phyloP scores from a whole-genome alignment of 2,888 invertebrate genomes.

The Psylliodes chrysocephalus region DNA sequence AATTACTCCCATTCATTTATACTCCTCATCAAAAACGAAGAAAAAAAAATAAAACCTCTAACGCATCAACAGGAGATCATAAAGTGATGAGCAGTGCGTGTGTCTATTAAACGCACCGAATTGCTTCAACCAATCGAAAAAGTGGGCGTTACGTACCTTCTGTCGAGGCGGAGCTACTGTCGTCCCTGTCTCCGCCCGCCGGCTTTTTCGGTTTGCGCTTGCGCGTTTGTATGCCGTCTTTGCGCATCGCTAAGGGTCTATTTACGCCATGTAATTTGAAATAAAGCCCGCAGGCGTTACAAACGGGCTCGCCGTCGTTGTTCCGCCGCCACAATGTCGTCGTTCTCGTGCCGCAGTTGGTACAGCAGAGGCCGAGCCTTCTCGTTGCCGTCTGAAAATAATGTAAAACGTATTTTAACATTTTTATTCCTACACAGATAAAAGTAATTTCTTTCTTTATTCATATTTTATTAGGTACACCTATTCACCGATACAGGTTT shows the following conservation, averaged over 20 bases:
- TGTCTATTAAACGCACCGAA: constrained; percentile 11
- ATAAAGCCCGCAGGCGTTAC: constrained; percentile 97
- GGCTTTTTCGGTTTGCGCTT: constrained; percentile 93
- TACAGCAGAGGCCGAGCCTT: constrained; percentile 90
- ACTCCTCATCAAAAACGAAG: constrained; percentile 7
- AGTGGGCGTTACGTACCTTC: constrained; percentile 58
- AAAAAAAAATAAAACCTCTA: constrained; percentile 50
- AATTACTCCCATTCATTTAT: background rate
- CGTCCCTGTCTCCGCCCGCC: constrained; percentile 63
- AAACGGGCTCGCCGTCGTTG: constrained; percentile 97
- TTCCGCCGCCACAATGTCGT: constrained; percentile 98
- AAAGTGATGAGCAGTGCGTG: constrained; percentile 41
- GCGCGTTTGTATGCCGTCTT: constrained; percentile 95
- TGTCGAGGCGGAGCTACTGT: constrained; percentile 58
- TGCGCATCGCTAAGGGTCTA: constrained; percentile 93
- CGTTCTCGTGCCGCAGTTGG: constrained; percentile 96
- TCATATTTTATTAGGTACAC: no score
- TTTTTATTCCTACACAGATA: background rate
- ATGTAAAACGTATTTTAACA: constrained; percentile 54
- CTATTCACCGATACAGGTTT: no score
- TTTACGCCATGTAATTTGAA: constrained; percentile 95
- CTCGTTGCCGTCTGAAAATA: constrained; percentile 81
- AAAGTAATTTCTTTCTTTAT: background rate
- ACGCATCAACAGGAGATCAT: constrained; percentile 51
- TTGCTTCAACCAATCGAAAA: constrained; percentile 38